Conservation (phyloP, 2,113 vertebrate species). For the Ophiodon elongatus region DNA sequence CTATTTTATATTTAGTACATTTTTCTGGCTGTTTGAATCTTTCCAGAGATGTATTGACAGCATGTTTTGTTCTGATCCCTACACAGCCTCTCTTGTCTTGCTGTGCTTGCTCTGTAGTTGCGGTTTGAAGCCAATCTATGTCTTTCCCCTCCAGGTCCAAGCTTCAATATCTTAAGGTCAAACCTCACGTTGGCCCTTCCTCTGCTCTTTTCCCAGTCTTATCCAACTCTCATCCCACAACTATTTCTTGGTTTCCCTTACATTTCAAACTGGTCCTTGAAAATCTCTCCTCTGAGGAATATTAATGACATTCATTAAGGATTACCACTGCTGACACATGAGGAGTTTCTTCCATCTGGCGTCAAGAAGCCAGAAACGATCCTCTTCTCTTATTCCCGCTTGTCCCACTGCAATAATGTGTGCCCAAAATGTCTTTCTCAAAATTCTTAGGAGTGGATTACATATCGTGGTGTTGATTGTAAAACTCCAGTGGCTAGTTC, state of each 20-base stretch:
- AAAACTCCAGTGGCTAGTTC: neutral
- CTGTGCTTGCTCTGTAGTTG: neutral
- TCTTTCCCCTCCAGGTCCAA: neutral
- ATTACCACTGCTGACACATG: neutral
- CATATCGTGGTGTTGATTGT: neutral
- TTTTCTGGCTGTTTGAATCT: neutral
- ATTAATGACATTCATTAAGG: neutral
- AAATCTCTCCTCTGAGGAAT: constrained; percentile 7
- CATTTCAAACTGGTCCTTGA: neutral
- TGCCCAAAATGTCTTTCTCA: neutral
- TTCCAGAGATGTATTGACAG: neutral
- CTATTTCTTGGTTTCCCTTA: neutral
- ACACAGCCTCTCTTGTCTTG: neutral
- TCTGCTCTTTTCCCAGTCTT: neutral
- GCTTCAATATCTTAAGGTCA: constrained; percentile 7
- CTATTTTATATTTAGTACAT: neutral
- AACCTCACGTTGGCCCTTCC: neutral
- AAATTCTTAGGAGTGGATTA: neutral
- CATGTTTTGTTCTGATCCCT: neutral
- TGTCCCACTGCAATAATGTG: neutral
- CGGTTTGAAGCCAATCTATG: neutral
- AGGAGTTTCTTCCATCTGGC: neutral
- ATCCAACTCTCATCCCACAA: neutral
- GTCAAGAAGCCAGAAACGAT: neutral
- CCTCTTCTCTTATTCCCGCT: neutral